phyloP scores from a whole-genome alignment of 2,113 vertebrate genomes.

The Fulica atra region DNA sequence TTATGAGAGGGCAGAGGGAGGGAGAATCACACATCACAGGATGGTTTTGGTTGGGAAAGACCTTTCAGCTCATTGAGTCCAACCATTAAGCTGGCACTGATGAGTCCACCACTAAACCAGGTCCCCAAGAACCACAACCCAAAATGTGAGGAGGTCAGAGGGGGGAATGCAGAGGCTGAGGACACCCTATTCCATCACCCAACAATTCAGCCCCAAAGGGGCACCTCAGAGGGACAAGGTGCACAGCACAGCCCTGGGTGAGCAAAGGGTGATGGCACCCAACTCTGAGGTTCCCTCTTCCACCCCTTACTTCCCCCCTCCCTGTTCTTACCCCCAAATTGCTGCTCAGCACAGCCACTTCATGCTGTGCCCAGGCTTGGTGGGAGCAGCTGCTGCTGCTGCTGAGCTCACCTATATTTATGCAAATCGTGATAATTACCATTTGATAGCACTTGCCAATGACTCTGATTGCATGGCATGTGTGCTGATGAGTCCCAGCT shows the following conservation, averaged over 20 bases:
- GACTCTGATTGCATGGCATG: neutral
- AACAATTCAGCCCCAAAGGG: neutral
- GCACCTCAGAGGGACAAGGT: neutral
- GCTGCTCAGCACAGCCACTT: fast-evolving
- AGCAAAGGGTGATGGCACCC: neutral
- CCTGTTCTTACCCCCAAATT: neutral
- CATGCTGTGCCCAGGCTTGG: fast-evolving
- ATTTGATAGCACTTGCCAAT: neutral
- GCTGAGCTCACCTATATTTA: neutral
- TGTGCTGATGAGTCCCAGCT: neutral
- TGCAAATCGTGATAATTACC: neutral
- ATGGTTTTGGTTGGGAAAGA: no score
- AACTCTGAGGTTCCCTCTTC: fast-evolving
- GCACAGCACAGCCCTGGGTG: neutral
- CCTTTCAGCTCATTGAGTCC: no score
- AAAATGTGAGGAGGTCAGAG: neutral
- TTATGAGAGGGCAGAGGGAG: neutral
- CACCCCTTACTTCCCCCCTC: no score
- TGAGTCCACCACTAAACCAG: no score
- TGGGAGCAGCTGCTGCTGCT: neutral
- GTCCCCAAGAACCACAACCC: neutral
- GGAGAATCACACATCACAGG: neutral
- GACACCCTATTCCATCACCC: neutral
- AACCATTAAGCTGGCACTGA: no score
- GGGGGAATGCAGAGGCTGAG: no score